Conservation (phyloP, 2,113 vertebrate genomes). For the Microcebus murinus region DNA sequence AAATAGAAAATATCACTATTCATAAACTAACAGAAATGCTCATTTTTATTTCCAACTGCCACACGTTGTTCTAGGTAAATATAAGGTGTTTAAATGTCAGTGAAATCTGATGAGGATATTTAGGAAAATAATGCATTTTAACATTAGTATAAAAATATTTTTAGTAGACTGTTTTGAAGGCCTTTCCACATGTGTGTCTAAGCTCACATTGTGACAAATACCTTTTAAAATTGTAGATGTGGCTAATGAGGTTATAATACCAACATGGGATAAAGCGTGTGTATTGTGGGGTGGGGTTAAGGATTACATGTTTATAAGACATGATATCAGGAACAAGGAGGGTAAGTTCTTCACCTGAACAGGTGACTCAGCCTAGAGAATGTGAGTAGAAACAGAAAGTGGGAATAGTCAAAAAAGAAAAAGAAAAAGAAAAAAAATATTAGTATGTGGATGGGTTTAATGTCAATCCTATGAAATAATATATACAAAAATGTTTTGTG, state of each 20-base stretch:
- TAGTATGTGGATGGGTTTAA: no score
- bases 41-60: background rate
- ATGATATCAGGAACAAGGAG: fast-evolving
- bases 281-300: no score
- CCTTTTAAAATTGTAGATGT: background rate
- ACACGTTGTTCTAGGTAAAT: background rate
- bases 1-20: background rate
- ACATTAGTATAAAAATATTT: background rate
- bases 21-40: background rate
- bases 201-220: background rate
- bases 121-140: slow-evolving; percentile 36
- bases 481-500: background rate
- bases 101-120: background rate
- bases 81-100: background rate
- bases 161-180: background rate
- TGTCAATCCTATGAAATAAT: background rate
- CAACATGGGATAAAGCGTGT: no score
- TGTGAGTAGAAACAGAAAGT: background rate
- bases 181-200: background rate
- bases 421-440: background rate
- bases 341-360: background rate
- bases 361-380: background rate
- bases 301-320: background rate
- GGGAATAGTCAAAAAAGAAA: background rate
- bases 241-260: background rate